Evolutionary conservation across 2,888 invertebrate species (phyloP), one percentile per base, ranked within the genome.

Genomic region (Anodontia alba): DNA sequence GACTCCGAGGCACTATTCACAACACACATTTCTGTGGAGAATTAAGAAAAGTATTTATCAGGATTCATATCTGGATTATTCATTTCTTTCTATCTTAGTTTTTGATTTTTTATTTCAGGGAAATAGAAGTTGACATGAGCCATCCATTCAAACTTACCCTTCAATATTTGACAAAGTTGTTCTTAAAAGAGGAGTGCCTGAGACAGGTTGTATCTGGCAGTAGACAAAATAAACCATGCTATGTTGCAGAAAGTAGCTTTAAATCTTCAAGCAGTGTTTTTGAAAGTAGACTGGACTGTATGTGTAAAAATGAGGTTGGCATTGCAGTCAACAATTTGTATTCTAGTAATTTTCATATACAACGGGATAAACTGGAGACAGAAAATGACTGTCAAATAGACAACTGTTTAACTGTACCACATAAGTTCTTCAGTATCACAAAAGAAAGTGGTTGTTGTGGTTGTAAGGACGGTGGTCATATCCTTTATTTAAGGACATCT

Each of bases 41-140:
- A n/a, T n/a, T n/a, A n/a, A n/a, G n/a, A n/a, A n/a, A n/a, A n/a
- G n/a, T n/a, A n/a, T n/a, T n/a, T n/a, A n/a, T n/a, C n/a, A n/a
- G n/a, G n/a, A n/a, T n/a, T n/a, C n/a, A n/a, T n/a, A n/a, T n/a
- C n/a, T n/a, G n/a, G n/a, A n/a, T n/a, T n/a, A n/a, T n/a, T n/a
- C n/a, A n/a, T n/a, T n/a, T n/a, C n/a, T n/a, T n/a, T n/a, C n/a
- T n/a, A 38, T 38, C 7, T 8, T 38, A 38, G 38, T 8, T 38
- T 38, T 12, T 38, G 5, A 38, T 38, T 38, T 38, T 38, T 38
- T 12, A 43, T 73, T 73, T 43, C 73, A 62, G 73, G 46, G 43
- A 26, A 73, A 62, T 36, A 43, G 36, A 62, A 66, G 26, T 17
- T 17, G 10, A 10, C 17, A 33, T 1, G 17, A 62, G 20, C 33